Evolutionary conservation across 2,113 vertebrate genomes (phyloP).

Genomic region (Acrocephalus kingi): DNA sequence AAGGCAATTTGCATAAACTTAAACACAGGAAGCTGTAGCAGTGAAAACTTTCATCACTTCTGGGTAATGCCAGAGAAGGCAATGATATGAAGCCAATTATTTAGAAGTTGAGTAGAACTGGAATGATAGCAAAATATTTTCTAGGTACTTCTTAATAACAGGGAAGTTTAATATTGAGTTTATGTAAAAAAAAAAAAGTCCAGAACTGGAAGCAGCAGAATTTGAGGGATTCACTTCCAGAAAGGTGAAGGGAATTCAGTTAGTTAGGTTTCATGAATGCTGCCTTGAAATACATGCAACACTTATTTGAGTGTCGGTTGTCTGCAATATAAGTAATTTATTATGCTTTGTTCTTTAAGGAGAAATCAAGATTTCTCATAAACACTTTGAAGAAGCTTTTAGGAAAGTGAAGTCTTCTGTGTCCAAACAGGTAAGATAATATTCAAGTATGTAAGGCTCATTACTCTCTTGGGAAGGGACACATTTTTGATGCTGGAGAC

Average conservation of each 20-base stretch:
- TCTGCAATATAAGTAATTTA: neutral
- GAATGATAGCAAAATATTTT: neutral
- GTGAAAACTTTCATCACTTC: neutral
- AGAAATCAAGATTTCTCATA: constrained; percentile 79
- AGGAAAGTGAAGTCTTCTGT: constrained; percentile 87
- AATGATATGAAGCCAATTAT: neutral
- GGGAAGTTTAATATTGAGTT: neutral
- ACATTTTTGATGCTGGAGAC: neutral
- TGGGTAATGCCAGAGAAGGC: neutral
- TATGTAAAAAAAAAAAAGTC: neutral
- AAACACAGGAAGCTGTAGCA: neutral
- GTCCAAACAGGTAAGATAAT: constrained; percentile 84
- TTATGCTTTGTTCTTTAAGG: constrained; percentile 36
- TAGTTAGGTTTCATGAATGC: neutral
- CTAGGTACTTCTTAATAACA: neutral
- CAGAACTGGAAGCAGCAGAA: neutral
- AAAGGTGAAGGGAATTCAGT: neutral
- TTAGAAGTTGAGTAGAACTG: neutral
- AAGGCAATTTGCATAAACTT: neutral
- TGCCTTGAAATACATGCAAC: neutral
- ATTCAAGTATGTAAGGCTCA: neutral
- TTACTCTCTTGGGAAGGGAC: neutral
- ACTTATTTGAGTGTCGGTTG: neutral
- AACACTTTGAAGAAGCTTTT: constrained; percentile 91
- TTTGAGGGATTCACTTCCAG: neutral